A percentile compares a stretch with the other conserved stretches of the same genome.
Conservation (phyloP, 1,140 invertebrate genomes). For the Apis florea region DNA sequence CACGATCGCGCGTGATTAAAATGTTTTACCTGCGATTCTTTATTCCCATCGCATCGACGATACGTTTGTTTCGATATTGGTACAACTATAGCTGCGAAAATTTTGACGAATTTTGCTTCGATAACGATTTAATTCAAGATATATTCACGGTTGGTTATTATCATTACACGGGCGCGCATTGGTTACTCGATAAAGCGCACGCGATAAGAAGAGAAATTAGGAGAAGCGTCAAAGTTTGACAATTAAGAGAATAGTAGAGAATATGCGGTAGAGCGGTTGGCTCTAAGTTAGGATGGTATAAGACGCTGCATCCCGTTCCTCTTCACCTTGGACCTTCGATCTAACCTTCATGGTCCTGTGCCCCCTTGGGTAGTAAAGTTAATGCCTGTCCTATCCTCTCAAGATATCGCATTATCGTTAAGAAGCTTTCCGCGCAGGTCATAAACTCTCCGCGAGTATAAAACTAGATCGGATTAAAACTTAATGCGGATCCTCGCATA, state of each 20-base stretch:
- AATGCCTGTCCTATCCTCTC: conserved; percentile 70
- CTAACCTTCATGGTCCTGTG: conserved; percentile 45
- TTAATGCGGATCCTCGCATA: conserved; percentile 65
- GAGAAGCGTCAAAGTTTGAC: conserved; percentile 63
- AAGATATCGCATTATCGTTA: conserved; percentile 74
- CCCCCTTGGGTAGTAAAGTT: conserved; percentile 57
- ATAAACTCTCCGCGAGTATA: conserved; percentile 68
- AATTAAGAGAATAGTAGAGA: conserved; percentile 64
- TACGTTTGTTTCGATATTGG: too few species aligned
- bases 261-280: conserved; percentile 50
- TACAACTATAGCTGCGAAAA: too few species aligned
- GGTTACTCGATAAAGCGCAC: conserved; percentile 40
- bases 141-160: too few species aligned
- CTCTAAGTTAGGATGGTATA: conserved; percentile 59
- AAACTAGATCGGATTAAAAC: conserved; percentile 75
- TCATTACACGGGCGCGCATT: conserved; percentile 6
- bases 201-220: conserved; percentile 59
- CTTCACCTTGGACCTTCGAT: conserved; percentile 56
- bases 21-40: too few species aligned
- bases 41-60: too few species aligned
- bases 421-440: conserved; percentile 70
- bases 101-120: too few species aligned
- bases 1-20: too few species aligned
- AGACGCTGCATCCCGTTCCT: conserved; percentile 12
- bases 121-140: not conserved